Conservation (phyloP, 2,797 vertebrate species). For the Fistularia tabacaria region DNA sequence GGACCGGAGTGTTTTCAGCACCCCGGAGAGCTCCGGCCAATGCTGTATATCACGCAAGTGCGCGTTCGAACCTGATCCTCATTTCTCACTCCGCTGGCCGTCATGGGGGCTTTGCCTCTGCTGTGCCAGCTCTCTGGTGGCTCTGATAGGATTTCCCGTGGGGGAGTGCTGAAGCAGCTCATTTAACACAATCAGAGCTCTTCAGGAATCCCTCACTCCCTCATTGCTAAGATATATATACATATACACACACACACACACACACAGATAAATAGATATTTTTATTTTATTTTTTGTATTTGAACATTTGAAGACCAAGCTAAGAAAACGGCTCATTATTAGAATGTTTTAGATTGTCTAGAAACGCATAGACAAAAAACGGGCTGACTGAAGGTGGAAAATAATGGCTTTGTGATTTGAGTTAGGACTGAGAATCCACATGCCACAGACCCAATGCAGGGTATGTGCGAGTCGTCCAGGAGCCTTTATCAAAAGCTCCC, state of each 20-base stretch:
- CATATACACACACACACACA: not conserved
- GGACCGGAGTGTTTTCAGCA: slow-evolving; percentile 40
- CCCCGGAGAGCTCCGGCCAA: slow-evolving; percentile 51
- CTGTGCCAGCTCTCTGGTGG: slow-evolving; percentile 50
- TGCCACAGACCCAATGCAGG: slow-evolving; percentile 23
- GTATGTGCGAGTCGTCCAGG: slow-evolving; percentile 28
- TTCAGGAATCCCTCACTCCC: not conserved
- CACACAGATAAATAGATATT: not conserved
- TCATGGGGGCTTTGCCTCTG: slow-evolving; percentile 49
- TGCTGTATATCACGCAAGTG: slow-evolving; percentile 2
- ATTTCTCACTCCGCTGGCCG: slow-evolving; percentile 54
- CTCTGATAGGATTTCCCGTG: slow-evolving; percentile 51
- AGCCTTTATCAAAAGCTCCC: slow-evolving; percentile 39
- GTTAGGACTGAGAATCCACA: slow-evolving; percentile 11
- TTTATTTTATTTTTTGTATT: too few relatives aligned
- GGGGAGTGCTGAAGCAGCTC: slow-evolving; percentile 47
- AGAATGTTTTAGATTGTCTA: too few relatives aligned
- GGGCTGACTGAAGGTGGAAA: slow-evolving; percentile 1
- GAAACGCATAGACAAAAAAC: too few relatives aligned
- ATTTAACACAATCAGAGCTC: slow-evolving; percentile 47
- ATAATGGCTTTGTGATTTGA: not conserved
- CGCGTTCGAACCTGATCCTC: slow-evolving; percentile 34
- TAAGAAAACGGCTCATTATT: too few relatives aligned
- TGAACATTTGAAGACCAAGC: too few relatives aligned
- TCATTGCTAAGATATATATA: not conserved